A percentile compares a stretch with the other conserved stretches of the same genome.
phyloP scores from a whole-genome alignment of 2,888 invertebrate genomes.

The Pollenia labialis region DNA sequence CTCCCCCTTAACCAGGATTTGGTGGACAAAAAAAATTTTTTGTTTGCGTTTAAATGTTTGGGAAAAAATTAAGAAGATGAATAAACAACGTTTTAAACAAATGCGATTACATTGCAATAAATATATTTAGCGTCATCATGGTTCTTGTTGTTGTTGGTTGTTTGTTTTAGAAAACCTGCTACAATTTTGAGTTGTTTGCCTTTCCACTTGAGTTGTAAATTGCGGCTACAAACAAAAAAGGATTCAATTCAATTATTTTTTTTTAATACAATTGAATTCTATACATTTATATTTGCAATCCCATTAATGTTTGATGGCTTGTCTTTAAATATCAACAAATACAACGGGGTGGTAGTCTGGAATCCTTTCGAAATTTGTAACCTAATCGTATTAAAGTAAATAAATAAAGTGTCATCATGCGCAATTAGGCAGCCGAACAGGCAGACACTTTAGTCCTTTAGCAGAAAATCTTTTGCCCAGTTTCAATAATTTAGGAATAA shows the following conservation, averaged over 20 bases:
- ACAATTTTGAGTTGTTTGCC: slow-evolving; percentile 71
- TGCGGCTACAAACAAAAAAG: slow-evolving; percentile 72
- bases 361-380: slow-evolving; percentile 46
- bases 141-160: slow-evolving; percentile 24
- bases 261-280: slow-evolving; percentile 38
- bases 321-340: slow-evolving; percentile 24
- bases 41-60: slow-evolving; percentile 1
- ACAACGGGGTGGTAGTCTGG: slow-evolving; percentile 18
- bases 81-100: slow-evolving; percentile 74
- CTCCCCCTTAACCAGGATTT: slow-evolving; percentile 61
- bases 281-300: slow-evolving; percentile 60
- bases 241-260: slow-evolving; percentile 57
- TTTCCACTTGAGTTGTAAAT: slow-evolving; percentile 75
- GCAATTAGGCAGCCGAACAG: slow-evolving; percentile 63
- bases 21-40: slow-evolving; percentile 34
- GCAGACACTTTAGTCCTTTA: slow-evolving; percentile 19
- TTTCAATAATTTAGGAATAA: slow-evolving; percentile 23
- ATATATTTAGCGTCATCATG: slow-evolving; percentile 25
- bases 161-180: slow-evolving; percentile 74
- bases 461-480: slow-evolving; percentile 22
- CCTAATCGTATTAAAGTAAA: slow-evolving; percentile 59
- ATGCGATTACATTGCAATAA: slow-evolving; percentile 76
- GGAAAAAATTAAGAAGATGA: slow-evolving; percentile 68
- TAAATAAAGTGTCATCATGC: slow-evolving; percentile 67
- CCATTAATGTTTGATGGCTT: slow-evolving; percentile 65